These are phyloP conservation scores for Rhadinocentrus ornatus DNA, from an alignment of 2,797 vertebrate genomes.

Conservation along the genomic window DNA sequence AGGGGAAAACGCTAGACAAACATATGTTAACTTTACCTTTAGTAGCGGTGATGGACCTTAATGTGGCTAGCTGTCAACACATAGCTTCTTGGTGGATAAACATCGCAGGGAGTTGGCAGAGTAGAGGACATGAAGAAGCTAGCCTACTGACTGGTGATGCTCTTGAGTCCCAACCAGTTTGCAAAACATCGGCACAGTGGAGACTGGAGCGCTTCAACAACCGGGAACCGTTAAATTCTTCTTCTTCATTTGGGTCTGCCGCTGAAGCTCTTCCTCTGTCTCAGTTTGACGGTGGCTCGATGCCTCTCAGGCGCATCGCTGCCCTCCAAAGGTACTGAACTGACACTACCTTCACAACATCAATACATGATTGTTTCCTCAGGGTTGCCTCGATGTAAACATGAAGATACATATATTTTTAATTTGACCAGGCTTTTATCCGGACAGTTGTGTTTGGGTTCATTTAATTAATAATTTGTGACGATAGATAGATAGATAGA, in stretches of 20 bases:
- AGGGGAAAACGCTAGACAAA: not conserved
- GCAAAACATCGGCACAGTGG: slow-evolving; percentile 10
- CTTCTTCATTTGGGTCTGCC: slow-evolving; percentile 52
- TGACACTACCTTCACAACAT: not conserved
- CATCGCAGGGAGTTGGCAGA: slow-evolving; percentile 7
- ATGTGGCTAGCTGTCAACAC: slow-evolving; percentile 36
- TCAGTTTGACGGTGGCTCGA: not conserved
- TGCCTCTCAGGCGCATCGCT: not conserved
- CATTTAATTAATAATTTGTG: too few species aligned
- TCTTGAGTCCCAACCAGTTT: not conserved
- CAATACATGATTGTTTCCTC: not conserved
- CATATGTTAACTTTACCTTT: slow-evolving; percentile 52
- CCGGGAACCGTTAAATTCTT: slow-evolving; percentile 82
- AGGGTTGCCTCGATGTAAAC: too few species aligned
- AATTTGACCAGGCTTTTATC: too few species aligned
- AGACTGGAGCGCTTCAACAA: slow-evolving; percentile 60
- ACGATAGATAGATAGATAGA: too few species aligned
- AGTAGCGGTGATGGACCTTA: slow-evolving; percentile 22
- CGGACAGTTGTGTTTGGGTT: too few species aligned
- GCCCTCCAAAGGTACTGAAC: slow-evolving; percentile 37
- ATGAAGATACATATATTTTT: too few species aligned
- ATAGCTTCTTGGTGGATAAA: slow-evolving; percentile 2
- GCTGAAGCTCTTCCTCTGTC: slow-evolving; percentile 36
- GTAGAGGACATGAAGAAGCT: not conserved
- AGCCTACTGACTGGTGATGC: too few species aligned